phyloP scores from a whole-genome alignment of 2,888 invertebrate genomes.

The Acanthosepion pharaonis region DNA sequence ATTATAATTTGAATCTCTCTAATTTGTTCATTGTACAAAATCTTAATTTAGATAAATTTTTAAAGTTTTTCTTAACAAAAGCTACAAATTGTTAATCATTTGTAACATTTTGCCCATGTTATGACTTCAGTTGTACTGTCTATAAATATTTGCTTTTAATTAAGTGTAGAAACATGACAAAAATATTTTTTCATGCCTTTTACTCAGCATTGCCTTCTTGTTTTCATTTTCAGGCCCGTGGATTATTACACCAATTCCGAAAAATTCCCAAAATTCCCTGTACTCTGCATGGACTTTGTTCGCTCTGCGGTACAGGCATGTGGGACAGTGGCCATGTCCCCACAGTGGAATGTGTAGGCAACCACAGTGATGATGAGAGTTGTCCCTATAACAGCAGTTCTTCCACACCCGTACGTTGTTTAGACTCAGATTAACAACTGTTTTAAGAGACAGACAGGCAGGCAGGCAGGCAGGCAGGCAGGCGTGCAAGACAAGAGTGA shows the following conservation, averaged over 20 bases:
- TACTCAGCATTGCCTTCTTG: background rate
- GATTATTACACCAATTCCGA: slow-evolving; percentile 91
- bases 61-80: too few species aligned
- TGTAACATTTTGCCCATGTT: too few species aligned
- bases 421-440: background rate
- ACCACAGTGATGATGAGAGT: slow-evolving; percentile 57
- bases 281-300: slow-evolving; percentile 89
- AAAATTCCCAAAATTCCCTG: slow-evolving; percentile 90
- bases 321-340: slow-evolving; percentile 95
- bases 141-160: too few species aligned
- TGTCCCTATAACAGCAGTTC: slow-evolving; percentile 56
- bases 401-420: slow-evolving; percentile 39
- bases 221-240: slow-evolving; percentile 81
- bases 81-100: too few species aligned
- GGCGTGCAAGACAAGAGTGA: background rate
- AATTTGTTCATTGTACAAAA: too few species aligned
- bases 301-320: slow-evolving; percentile 91
- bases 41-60: too few species aligned
- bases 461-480: background rate
- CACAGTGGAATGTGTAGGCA: slow-evolving; percentile 83
- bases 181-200: background rate
- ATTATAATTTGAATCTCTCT: too few species aligned
- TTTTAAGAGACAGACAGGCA: background rate
- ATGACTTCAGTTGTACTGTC: too few species aligned
- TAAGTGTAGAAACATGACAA: background rate